A percentile compares a stretch with the other conserved stretches of the same genome.
phyloP scores from a whole-genome alignment of 2,797 vertebrate genomes.

The Bufotes viridis region DNA sequence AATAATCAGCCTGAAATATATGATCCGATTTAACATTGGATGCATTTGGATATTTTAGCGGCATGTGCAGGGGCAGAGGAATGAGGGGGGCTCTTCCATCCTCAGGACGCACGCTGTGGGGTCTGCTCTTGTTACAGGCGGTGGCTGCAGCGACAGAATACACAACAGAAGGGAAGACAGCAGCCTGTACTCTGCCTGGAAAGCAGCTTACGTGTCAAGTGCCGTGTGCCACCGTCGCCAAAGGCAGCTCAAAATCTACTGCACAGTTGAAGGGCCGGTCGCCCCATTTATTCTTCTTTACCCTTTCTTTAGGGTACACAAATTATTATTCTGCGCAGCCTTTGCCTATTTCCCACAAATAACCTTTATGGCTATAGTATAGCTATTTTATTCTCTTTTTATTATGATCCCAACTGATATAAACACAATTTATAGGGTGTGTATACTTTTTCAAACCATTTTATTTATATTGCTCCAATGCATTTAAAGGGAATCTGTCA shows the following conservation, averaged over 20 bases:
- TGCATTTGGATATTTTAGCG: slow-evolving; percentile 21
- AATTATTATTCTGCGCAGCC: too few relatives aligned
- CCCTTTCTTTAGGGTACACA: too few relatives aligned
- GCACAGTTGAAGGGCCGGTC: neutral
- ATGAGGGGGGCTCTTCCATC: neutral
- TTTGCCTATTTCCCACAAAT: too few relatives aligned
- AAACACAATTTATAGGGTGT: neutral
- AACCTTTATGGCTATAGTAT: neutral
- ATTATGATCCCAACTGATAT: neutral
- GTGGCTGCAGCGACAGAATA: neutral
- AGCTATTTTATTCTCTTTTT: neutral
- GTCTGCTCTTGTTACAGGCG: neutral
- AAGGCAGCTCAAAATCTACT: neutral
- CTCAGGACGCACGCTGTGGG: neutral
- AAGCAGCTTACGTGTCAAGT: neutral
- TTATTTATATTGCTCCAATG: neutral
- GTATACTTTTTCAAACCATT: neutral
- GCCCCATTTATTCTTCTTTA: neutral
- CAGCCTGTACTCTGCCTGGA: neutral
- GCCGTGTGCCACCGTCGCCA: neutral
- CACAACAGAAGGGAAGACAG: slow-evolving; percentile 5
- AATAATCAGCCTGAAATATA: slow-evolving; percentile 48
- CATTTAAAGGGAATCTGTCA: too few relatives aligned
- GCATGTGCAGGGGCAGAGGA: slow-evolving; percentile 12
- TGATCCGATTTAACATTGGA: slow-evolving; percentile 2